phyloP scores from a whole-genome alignment of 2,797 vertebrate species.

The Chaetodon trifasciatus region DNA sequence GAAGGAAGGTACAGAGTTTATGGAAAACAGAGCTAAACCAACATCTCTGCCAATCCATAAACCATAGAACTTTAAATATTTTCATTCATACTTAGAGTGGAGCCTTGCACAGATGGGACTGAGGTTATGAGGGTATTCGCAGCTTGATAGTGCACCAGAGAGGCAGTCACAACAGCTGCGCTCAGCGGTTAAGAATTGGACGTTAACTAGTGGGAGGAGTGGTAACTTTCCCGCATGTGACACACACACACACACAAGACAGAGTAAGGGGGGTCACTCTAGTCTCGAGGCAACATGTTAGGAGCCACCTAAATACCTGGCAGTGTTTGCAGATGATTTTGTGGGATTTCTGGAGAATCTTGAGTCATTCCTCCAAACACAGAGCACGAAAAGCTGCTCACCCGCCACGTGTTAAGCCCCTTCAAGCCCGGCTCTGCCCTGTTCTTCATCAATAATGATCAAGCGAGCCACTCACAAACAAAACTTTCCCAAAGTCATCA shows the following conservation, averaged over 20 bases:
- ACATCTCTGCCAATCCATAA: slow-evolving; percentile 57
- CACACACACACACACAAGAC: not conserved
- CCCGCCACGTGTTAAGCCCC: not conserved
- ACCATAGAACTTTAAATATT: slow-evolving; percentile 44
- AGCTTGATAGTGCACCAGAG: slow-evolving; percentile 46
- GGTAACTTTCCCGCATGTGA: slow-evolving; percentile 22
- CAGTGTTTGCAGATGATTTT: not conserved
- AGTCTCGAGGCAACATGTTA: not conserved
- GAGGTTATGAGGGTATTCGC: slow-evolving; percentile 53
- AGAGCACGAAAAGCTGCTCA: not conserved
- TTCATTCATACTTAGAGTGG: slow-evolving; percentile 30
- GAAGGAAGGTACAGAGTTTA: slow-evolving; percentile 58
- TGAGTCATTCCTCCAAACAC: not conserved
- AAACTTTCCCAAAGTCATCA: slow-evolving; percentile 47
- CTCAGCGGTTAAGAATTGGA: slow-evolving; percentile 26
- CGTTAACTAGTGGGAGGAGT: slow-evolving; percentile 26
- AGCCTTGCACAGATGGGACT: slow-evolving; percentile 41
- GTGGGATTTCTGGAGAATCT: not conserved
- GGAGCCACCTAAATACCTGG: not conserved
- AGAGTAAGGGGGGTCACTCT: slow-evolving; percentile 17
- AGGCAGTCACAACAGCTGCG: slow-evolving; percentile 29
- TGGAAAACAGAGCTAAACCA: slow-evolving; percentile 52
- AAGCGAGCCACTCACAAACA: slow-evolving; percentile 16
- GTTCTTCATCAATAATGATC: slow-evolving; percentile 5
- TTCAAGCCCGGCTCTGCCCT: slow-evolving; percentile 4